Conservation (phyloP, 2,113 vertebrate species). For the Brachyhypopomus occidentalis region DNA sequence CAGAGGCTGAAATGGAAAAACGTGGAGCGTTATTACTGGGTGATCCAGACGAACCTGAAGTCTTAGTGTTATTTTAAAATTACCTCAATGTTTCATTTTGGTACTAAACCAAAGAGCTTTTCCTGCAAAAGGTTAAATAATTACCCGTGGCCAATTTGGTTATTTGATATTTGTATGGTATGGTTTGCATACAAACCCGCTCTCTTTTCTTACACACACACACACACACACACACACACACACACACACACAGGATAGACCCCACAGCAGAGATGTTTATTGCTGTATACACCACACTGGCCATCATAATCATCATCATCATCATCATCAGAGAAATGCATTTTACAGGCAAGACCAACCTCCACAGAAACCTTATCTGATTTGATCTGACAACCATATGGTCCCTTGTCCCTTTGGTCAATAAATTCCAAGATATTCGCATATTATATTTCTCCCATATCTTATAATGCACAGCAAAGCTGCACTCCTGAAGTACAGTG, state of each 20-base stretch:
- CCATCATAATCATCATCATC: no score
- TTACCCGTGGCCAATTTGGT: neutral
- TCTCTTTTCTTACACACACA: neutral
- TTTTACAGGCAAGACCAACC: slow-evolving; percentile 25
- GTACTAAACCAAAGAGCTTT: neutral
- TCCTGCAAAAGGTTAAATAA: neutral
- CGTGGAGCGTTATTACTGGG: neutral
- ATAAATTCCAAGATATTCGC: neutral
- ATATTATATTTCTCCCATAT: neutral
- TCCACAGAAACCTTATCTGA: slow-evolving; percentile 25
- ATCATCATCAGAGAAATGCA: slow-evolving; percentile 47
- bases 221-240: slow-evolving; percentile 53
- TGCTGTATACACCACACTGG: slow-evolving; percentile 53
- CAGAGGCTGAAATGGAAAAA: slow-evolving; percentile 28
- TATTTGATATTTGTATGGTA: neutral
- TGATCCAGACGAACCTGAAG: neutral
- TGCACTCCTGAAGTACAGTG: neutral
- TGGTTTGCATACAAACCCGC: neutral
- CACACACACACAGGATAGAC: slow-evolving; percentile 52
- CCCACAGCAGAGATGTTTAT: slow-evolving; percentile 64
- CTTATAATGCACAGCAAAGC: slow-evolving; percentile 10
- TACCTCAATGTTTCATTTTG: neutral
- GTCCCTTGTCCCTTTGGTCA: neutral
- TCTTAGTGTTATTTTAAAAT: neutral
- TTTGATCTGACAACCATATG: neutral